Percentiles rank a stretch among this genome's conserved stretches.
phyloP scores from a whole-genome alignment of 2,888 invertebrate species.

The Willowsia nigromaculata region DNA sequence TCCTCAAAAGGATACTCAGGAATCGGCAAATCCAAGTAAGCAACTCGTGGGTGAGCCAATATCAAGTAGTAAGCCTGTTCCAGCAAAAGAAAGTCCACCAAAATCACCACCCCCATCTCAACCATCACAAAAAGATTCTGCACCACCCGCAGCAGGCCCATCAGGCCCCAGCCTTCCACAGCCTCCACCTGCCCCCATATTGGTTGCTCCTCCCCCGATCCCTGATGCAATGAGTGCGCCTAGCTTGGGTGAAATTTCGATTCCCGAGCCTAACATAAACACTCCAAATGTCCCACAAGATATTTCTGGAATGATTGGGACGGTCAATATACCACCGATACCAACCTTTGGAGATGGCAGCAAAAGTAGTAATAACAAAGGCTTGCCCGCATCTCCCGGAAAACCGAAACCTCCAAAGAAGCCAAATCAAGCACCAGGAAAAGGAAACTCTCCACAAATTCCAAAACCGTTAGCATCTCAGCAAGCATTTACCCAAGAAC shows the following conservation, averaged over 20 bases:
- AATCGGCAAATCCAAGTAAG: too few species aligned
- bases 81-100: not conserved
- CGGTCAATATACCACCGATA: not conserved
- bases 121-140: not conserved
- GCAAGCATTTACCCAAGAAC: too few species aligned
- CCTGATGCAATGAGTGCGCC: slow-evolving; percentile 24
- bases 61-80: too few species aligned
- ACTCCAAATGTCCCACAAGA: not conserved
- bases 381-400: not conserved
- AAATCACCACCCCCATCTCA: not conserved
- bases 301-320: not conserved
- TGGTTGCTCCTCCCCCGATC: not conserved
- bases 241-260: not conserved
- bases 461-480: too few species aligned
- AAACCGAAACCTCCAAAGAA: not conserved
- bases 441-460: not conserved
- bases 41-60: too few species aligned
- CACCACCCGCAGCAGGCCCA: not conserved
- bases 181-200: not conserved
- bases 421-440: not conserved
- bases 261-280: not conserved
- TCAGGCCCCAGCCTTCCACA: slow-evolving; percentile 30
- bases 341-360: not conserved
- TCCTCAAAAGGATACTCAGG: too few species aligned
- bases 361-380: slow-evolving; percentile 10